Conservation (phyloP, 2,113 vertebrate species). For the Passer montanus region DNA sequence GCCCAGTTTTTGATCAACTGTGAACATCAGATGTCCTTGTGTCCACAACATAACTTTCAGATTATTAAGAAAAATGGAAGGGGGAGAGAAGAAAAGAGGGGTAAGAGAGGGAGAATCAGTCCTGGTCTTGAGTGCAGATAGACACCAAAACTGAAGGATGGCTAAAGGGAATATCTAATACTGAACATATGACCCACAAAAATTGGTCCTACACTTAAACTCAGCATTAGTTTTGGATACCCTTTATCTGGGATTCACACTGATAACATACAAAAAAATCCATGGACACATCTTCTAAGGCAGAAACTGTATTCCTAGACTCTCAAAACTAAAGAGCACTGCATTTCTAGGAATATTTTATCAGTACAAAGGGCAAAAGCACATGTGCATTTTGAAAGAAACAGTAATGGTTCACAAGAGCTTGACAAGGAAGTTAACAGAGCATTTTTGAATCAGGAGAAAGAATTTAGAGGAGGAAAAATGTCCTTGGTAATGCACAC, state of each 20-base stretch:
- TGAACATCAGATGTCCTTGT: background rate
- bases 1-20: background rate
- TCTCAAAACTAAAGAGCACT: background rate
- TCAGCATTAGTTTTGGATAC: background rate
- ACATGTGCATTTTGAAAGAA: background rate
- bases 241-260: background rate
- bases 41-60: background rate
- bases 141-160: background rate
- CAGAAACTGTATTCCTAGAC: background rate
- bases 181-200: background rate
- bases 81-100: fast-evolving
- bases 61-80: background rate
- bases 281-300: background rate
- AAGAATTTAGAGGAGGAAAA: background rate
- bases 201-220: background rate
- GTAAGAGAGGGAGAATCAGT: background rate
- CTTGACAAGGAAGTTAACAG: background rate
- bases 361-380: background rate
- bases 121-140: background rate
- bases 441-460: background rate
- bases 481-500: background rate
- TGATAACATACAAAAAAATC: background rate
- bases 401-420: background rate
- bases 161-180: background rate
- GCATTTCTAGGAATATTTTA: background rate